Conservation (phyloP, 2,797 vertebrate species). For the Eulemur albifrons region DNA sequence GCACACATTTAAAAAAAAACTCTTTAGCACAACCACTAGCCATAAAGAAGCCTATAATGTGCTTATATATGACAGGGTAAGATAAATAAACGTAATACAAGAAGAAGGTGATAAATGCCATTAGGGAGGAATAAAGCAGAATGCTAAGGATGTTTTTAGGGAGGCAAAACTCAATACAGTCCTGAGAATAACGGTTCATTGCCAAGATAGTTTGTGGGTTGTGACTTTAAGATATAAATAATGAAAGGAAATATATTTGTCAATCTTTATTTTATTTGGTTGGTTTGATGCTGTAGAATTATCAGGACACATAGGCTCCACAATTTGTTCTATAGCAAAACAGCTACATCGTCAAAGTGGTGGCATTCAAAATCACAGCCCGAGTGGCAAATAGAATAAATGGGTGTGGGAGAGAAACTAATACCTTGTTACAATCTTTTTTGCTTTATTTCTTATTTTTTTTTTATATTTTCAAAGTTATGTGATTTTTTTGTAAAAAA, state of each 20-base stretch:
- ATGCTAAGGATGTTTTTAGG: not conserved
- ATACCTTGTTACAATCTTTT: not conserved
- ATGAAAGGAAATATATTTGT: not conserved
- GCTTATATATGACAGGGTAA: not conserved
- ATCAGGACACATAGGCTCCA: not conserved
- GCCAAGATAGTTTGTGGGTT: not conserved
- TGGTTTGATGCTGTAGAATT: not conserved
- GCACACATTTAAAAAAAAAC: not conserved
- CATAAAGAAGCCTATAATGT: not conserved
- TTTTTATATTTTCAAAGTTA: not conserved
- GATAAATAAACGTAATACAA: not conserved
- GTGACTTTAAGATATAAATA: not conserved
- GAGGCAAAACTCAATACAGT: not conserved
- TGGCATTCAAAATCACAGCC: not conserved
- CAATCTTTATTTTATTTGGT: not conserved
- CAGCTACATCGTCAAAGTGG: not conserved
- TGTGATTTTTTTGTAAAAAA: not conserved
- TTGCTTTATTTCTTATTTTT: conserved; percentile 51
- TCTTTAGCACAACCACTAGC: not conserved
- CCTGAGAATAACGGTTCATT: not conserved
- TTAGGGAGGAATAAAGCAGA: not conserved
- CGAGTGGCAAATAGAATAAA: not conserved
- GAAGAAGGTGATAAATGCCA: not conserved
- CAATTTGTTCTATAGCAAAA: not conserved
- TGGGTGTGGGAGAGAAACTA: not conserved